These are phyloP conservation scores for Astyanax mexicanus DNA, from an alignment of 2,797 vertebrate genomes.

Conservation along the genomic window DNA sequence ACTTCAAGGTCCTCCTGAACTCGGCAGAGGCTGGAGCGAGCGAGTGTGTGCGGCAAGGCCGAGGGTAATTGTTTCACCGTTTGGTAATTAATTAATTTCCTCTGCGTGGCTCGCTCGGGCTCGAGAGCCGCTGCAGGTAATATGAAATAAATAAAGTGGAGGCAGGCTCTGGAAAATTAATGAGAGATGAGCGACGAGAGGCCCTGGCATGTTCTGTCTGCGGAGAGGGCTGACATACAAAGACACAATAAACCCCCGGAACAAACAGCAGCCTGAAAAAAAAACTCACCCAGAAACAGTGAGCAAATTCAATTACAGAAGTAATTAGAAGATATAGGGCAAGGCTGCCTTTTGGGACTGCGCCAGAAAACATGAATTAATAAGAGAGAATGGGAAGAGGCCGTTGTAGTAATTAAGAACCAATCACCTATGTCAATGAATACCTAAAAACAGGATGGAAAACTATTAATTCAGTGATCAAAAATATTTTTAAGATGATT, in stretches of 20 bases:
- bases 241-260: constrained; percentile 96
- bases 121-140: constrained; percentile 78
- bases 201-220: constrained; percentile 88
- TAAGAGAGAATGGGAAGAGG: constrained; percentile 94
- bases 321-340: constrained; percentile 99
- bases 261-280: constrained; percentile 99
- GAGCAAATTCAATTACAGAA: constrained; percentile 99
- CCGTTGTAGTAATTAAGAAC: constrained; percentile 99
- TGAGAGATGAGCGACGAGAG: constrained; percentile 88
- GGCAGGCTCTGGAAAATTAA: constrained; percentile 91
- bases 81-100: constrained; percentile 98
- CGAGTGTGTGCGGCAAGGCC: constrained; percentile 83
- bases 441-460: constrained; percentile 91
- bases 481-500: constrained; percentile 98
- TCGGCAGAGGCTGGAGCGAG: constrained; percentile 85
- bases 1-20: constrained; percentile 73
- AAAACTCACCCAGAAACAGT: constrained; percentile 98
- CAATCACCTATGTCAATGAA: constrained; percentile 99
- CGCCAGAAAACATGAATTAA: constrained; percentile 99
- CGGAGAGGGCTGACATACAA: constrained; percentile 90
- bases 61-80: constrained; percentile 90
- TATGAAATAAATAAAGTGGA: constrained; percentile 84
- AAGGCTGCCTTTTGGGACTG: constrained; percentile 94
- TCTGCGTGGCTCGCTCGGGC: constrained; percentile 70
- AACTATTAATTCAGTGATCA: constrained; percentile 99